Evolutionary conservation across 1,140 invertebrate genomes (phyloP), one percentile per base, ranked within the genome.

Genomic region (Bombus terrestris): DNA sequence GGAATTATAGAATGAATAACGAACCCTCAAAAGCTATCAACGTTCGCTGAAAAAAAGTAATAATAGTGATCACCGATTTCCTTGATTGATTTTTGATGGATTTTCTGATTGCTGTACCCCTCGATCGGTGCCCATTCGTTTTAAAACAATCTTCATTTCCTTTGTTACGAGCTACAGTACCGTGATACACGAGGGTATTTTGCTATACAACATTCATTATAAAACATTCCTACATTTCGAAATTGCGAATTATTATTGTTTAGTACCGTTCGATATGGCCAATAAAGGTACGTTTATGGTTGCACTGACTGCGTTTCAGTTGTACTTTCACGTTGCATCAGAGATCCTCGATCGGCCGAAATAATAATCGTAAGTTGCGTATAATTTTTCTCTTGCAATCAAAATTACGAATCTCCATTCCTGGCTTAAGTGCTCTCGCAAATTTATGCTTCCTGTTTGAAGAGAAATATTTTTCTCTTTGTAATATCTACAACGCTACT

Each of bases 191-290:
- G 32, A 47, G 22, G n/a, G 35, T 13, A 39, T 28, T n/a, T 37
- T 66, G 39, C 66, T 79, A 43, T 35, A 64, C 32, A 68, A 68
- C n/a, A 18, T 32, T 78, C 59, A 43, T 64, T 43, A 74, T 28
- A 72, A 81, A 72, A 41, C 62, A 41, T 28, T 39, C 39, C 12
- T 37, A 57, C 35, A 43, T 81, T 43, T 71, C 74, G 77, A 89
- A 80, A 91, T 89, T 91, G 86, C 86, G 89, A 86, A 89, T 92
- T 91, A 91, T 91, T 89, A 89, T 91, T 91, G 89, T 91, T 91
- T 91, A 91, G 89, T 92, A 86, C 90, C 25, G 22, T 66, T 43
- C 41, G 59, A 66, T n/a, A 35, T 79, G 86, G 85, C 80, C 88
- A 91, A 92, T 91, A 89, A 92, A 79, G 85, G 72, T 86, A 81